Conservation (phyloP, 2,797 vertebrate species). For the Nasua narica region DNA sequence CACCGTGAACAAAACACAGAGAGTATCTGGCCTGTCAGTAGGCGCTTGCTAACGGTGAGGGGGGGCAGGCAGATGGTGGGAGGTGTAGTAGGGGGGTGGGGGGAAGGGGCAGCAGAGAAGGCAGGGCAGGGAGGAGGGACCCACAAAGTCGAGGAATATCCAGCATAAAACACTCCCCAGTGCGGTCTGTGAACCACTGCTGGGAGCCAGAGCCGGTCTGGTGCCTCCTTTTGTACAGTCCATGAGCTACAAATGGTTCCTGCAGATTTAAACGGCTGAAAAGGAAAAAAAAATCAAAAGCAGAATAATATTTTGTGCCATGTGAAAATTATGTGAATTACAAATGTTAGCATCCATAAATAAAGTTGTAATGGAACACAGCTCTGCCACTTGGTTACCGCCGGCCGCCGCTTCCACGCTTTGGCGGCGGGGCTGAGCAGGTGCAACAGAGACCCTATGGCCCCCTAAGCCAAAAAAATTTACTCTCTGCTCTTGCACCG, state of each 20-base stretch:
- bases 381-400: not conserved
- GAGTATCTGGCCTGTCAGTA: too few species aligned
- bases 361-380: not conserved
- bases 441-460: not conserved
- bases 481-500: not conserved
- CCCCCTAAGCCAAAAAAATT: not conserved
- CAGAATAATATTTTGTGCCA: not conserved
- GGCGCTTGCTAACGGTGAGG: not conserved
- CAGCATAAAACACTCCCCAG: not conserved
- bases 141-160: not conserved
- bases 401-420: fast-evolving
- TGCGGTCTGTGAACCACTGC: not conserved
- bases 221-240: not conserved
- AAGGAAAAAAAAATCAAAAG: not conserved
- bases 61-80: not conserved
- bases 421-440: not conserved
- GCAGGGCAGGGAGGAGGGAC: not conserved
- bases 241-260: not conserved
- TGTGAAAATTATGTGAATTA: not conserved
- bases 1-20: not conserved
- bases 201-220: not conserved
- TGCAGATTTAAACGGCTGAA: not conserved
- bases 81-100: not conserved
- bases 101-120: not conserved
- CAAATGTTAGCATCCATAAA: not conserved